Evolutionary conservation across 1,140 invertebrate species (phyloP).

Genomic region (Saccostrea glomerata): DNA sequence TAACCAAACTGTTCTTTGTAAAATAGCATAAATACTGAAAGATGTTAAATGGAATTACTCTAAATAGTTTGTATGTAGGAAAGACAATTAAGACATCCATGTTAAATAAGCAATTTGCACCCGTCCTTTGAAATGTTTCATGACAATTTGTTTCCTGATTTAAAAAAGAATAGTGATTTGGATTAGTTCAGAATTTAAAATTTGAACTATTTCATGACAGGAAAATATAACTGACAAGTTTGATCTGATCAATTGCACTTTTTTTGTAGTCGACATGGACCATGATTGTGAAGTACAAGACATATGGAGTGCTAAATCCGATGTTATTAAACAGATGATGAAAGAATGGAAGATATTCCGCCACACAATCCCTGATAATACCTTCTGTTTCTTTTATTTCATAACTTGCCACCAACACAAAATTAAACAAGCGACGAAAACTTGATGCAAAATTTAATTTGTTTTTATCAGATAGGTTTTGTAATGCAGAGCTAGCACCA

Average conservation of each 20-base stretch:
- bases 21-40: conserved; percentile 4
- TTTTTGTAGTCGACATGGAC: background rate
- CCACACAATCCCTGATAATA: conserved; percentile 19
- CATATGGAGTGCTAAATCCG: conserved; percentile 4
- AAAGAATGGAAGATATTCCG: conserved; percentile 30
- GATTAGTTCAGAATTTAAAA: background rate
- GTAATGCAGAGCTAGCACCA: conserved; percentile 10
- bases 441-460: conserved; percentile 5
- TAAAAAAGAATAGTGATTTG: background rate
- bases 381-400: conserved; percentile 38
- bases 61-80: background rate
- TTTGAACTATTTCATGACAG: background rate
- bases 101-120: background rate
- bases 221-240: background rate
- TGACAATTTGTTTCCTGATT: background rate
- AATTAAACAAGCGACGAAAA: conserved; percentile 36
- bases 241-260: background rate
- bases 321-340: conserved; percentile 38
- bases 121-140: background rate
- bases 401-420: conserved; percentile 35
- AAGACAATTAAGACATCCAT: background rate
- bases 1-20: background rate
- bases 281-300: background rate
- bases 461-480: conserved; percentile 21
- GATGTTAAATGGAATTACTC: background rate